Conservation (phyloP, 2,888 invertebrate species). For the Chrysopilus asiliformis region DNA sequence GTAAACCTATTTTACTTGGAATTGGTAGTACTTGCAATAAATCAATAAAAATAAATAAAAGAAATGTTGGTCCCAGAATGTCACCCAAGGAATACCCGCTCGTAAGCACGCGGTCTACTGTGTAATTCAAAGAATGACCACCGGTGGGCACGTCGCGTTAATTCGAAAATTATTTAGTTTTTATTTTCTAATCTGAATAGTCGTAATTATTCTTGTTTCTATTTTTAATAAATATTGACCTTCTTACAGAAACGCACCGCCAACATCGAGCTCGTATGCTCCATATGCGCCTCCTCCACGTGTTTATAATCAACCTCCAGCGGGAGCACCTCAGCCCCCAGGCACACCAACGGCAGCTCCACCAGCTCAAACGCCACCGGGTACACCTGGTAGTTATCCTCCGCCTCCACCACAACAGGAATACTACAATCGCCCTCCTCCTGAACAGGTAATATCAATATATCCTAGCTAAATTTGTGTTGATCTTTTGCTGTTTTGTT, state of each 20-base stretch:
- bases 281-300: constrained; percentile 27
- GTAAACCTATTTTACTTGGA: no score
- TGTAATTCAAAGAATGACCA: no score
- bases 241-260: constrained; percentile 24
- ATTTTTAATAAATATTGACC: neutral
- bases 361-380: constrained; percentile 35
- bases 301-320: constrained; percentile 33
- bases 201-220: constrained; percentile 11
- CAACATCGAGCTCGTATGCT: constrained; percentile 31
- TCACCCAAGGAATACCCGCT: no score
- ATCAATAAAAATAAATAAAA: no score
- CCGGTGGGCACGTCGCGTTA: no score
- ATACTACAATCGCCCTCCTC: constrained; percentile 42
- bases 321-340: constrained; percentile 40
- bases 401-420: constrained; percentile 41
- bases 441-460: constrained; percentile 31
- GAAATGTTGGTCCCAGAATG: no score
- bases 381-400: constrained; percentile 36
- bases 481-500: no score
- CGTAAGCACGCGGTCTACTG: no score
- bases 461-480: no score
- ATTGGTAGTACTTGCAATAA: no score
- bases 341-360: constrained; percentile 32
- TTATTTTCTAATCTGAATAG: no score
- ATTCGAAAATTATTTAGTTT: no score